Conservation (phyloP, 2,888 invertebrate species). For the Argyresthia goedartella region DNA sequence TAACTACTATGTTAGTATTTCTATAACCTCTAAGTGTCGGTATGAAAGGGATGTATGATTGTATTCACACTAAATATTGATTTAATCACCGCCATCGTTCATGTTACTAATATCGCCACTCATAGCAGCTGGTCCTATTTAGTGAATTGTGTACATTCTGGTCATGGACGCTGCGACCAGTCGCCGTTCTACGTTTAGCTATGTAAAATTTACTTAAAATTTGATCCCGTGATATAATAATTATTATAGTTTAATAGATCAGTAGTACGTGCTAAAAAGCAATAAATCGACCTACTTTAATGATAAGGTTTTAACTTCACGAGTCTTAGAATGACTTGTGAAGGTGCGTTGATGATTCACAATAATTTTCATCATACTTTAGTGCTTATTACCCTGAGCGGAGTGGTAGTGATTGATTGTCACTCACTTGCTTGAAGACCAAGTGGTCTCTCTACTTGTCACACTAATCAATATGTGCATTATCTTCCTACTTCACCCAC, state of each 20-base stretch:
- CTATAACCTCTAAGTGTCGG: constrained; percentile 27
- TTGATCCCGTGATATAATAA: constrained; percentile 23
- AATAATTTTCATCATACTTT: background rate
- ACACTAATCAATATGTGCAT: background rate
- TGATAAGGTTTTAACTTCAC: background rate
- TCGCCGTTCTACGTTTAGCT: constrained; percentile 35
- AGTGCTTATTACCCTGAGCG: background rate
- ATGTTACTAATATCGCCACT: constrained; percentile 36
- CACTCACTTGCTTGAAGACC: background rate
- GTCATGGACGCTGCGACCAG: constrained; percentile 51
- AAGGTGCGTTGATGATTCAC: background rate
- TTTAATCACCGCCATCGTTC: constrained; percentile 43
- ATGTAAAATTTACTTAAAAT: constrained; percentile 35
- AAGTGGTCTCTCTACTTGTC: background rate
- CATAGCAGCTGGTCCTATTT: constrained; percentile 36
- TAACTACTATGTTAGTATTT: constrained; percentile 43
- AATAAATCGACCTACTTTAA: constrained; percentile 2
- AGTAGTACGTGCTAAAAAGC: constrained; percentile 15
- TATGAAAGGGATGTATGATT: constrained; percentile 51
- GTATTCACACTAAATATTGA: constrained; percentile 55
- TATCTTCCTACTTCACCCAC: background rate
- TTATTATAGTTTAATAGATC: constrained; percentile 23
- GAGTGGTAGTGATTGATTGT: background rate
- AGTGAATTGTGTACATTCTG: constrained; percentile 62
- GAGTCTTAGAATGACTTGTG: background rate